These are phyloP conservation scores for Heteropelma amictum DNA, from an alignment of 2,888 invertebrate genomes.

Conservation along the genomic window DNA sequence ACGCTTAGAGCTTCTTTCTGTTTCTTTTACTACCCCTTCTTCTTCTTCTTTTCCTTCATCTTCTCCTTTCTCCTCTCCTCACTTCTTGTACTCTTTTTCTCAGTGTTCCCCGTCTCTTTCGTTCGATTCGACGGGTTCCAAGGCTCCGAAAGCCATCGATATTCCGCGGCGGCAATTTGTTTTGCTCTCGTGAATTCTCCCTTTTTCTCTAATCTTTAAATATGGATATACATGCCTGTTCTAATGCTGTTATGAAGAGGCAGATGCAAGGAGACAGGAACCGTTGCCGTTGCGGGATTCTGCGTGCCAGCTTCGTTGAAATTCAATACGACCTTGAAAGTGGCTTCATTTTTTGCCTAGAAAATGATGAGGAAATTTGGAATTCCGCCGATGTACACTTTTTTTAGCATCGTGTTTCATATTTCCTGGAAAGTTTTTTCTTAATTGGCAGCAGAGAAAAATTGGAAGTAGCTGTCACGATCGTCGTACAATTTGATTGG, in stretches of 20 bases:
- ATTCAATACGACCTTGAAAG: too few species aligned
- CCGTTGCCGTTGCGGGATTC: background rate
- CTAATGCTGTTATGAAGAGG: too few species aligned
- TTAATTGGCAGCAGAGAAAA: too few species aligned
- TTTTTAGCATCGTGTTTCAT: too few species aligned
- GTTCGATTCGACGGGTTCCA: conserved; percentile 44
- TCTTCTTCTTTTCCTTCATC: background rate
- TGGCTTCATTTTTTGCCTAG: too few species aligned
- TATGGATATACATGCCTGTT: background rate
- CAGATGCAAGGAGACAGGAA: conserved; percentile 2
- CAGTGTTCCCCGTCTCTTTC: conserved; percentile 44
- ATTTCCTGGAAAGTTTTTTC: too few species aligned
- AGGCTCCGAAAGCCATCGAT: conserved; percentile 46
- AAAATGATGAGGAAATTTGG: too few species aligned
- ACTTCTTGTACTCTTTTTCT: conserved; percentile 10
- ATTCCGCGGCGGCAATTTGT: conserved; percentile 53
- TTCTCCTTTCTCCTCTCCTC: background rate
- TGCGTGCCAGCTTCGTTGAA: background rate
- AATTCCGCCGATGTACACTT: too few species aligned
- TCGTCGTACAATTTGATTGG: too few species aligned
- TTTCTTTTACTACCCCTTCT: background rate
- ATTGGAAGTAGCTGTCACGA: too few species aligned
- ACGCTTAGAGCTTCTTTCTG: conserved; percentile 24
- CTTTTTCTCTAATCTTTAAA: conserved; percentile 19
- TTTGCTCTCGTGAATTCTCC: conserved; percentile 34